phyloP scores from a whole-genome alignment of 1,140 invertebrate species.

The Euwallacea similis region DNA sequence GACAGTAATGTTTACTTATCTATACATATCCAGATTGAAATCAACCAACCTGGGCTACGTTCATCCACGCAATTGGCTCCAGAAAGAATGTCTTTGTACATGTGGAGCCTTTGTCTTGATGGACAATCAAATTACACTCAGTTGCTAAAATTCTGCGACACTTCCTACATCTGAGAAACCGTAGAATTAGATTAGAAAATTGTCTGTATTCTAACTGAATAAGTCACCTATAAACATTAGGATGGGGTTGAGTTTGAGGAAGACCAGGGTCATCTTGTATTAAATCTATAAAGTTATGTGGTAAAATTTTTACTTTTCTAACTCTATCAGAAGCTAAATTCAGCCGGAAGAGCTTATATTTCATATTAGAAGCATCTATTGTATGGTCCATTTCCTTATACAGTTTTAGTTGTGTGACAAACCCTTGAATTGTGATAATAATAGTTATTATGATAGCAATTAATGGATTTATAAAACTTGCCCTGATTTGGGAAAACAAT shows the following conservation, averaged over 20 bases:
- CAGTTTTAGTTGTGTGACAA: constrained; percentile 73
- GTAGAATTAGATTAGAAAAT: neutral
- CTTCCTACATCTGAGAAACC: constrained; percentile 62
- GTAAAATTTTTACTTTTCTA: constrained; percentile 80
- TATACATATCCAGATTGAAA: neutral
- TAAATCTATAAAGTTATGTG: constrained; percentile 73
- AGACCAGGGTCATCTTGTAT: constrained; percentile 80
- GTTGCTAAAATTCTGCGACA: constrained; percentile 78
- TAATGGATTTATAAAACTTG: neutral
- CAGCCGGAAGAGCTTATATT: constrained; percentile 75
- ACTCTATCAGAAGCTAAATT: constrained; percentile 78
- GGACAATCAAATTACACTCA: constrained; percentile 75
- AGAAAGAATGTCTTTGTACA: constrained; percentile 77
- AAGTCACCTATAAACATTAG: constrained; percentile 68
- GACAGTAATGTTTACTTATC: neutral
- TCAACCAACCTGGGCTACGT: constrained; percentile 61
- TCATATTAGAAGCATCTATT: constrained; percentile 20
- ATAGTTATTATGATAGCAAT: neutral
- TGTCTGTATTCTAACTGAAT: neutral
- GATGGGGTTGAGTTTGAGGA: constrained; percentile 72
- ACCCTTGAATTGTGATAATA: constrained; percentile 54
- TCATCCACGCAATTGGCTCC: constrained; percentile 84
- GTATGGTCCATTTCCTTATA: constrained; percentile 75
- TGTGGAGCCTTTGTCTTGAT: constrained; percentile 55
- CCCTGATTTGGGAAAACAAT: constrained; percentile 43